A percentile compares a stretch with the other conserved stretches of the same genome.
Evolutionary conservation across 2,113 vertebrate genomes (phyloP).

Genomic region (Eudyptes chrysolophus): DNA sequence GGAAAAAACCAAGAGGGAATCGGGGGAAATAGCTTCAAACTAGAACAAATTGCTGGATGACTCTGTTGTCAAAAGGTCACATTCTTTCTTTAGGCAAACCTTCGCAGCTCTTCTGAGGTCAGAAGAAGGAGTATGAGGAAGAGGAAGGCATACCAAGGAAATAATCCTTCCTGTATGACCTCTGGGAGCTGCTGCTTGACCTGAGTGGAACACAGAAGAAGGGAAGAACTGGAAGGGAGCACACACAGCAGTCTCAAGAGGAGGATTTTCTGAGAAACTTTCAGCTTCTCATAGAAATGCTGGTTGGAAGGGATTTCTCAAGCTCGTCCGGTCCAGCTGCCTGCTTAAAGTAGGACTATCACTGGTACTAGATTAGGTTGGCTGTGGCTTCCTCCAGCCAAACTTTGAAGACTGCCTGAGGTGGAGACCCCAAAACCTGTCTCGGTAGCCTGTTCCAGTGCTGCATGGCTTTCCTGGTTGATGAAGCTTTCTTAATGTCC

Average conservation of each 20-base stretch:
- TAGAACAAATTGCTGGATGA: constrained; percentile 45
- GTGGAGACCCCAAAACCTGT: background rate
- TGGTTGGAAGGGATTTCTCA: background rate
- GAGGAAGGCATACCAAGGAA: constrained; percentile 22
- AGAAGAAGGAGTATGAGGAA: constrained; percentile 38
- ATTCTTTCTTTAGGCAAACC: constrained; percentile 39
- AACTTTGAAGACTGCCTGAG: background rate
- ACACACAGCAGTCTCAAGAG: background rate
- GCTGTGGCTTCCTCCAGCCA: background rate
- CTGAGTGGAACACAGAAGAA: background rate
- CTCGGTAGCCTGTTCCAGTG: background rate
- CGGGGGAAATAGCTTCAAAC: constrained; percentile 8
- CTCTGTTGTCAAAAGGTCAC: constrained; percentile 34
- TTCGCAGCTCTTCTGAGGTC: background rate
- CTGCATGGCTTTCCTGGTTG: background rate
- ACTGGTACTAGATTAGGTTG: background rate
- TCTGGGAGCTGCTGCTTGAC: constrained; percentile 16
- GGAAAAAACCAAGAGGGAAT: background rate
- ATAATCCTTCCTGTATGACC: constrained; percentile 43
- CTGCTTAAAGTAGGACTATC: background rate
- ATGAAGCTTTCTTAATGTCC: background rate
- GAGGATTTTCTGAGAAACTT: background rate
- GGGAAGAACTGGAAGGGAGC: background rate
- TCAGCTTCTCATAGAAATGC: background rate
- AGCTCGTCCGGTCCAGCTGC: background rate